A percentile compares a stretch with the other conserved stretches of the same genome.
Evolutionary conservation across 92 coral and sea anemone species (phyloP).

Genomic region (Actinostola sp.): DNA sequence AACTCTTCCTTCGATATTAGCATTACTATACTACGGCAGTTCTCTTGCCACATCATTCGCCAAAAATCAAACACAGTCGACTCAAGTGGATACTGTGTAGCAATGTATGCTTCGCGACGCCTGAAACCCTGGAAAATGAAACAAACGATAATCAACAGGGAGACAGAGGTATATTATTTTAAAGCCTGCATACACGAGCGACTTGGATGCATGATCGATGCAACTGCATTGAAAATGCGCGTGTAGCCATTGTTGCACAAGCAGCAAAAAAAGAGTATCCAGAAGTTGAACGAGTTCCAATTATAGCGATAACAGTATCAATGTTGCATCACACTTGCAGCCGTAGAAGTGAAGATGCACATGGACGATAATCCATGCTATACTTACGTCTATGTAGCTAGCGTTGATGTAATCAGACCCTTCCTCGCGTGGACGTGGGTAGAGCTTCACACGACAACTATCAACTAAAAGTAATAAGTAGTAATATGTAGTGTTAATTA

Average conservation of each 20-base stretch:
- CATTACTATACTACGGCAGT: slow-evolving; percentile 88
- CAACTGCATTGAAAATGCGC: neutral
- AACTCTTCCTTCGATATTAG: slow-evolving; percentile 72
- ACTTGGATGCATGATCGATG: too few relatives aligned
- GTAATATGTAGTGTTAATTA: neutral
- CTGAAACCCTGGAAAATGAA: slow-evolving; percentile 71
- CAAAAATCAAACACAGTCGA: slow-evolving; percentile 83
- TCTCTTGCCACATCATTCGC: slow-evolving; percentile 93
- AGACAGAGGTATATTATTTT: too few relatives aligned
- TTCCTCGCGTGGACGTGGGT: slow-evolving; percentile 83
- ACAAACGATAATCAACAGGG: neutral
- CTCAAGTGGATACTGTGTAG: slow-evolving; percentile 89
- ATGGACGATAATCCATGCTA: too few relatives aligned
- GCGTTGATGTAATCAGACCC: slow-evolving; percentile 96
- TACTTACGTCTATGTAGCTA: slow-evolving; percentile 85
- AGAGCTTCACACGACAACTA: slow-evolving; percentile 82
- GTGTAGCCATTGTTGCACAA: neutral
- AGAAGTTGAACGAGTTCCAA: too few relatives aligned
- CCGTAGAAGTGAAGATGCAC: too few relatives aligned
- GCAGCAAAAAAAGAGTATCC: too few relatives aligned
- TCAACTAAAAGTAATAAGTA: slow-evolving; percentile 49
- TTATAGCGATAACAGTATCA: neutral
- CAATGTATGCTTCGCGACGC: slow-evolving; percentile 89
- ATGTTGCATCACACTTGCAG: too few relatives aligned
- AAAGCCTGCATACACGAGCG: too few relatives aligned